These are phyloP conservation scores for Saguinus midas DNA, from an alignment of 2,113 vertebrate genomes.

Conservation along the genomic window DNA sequence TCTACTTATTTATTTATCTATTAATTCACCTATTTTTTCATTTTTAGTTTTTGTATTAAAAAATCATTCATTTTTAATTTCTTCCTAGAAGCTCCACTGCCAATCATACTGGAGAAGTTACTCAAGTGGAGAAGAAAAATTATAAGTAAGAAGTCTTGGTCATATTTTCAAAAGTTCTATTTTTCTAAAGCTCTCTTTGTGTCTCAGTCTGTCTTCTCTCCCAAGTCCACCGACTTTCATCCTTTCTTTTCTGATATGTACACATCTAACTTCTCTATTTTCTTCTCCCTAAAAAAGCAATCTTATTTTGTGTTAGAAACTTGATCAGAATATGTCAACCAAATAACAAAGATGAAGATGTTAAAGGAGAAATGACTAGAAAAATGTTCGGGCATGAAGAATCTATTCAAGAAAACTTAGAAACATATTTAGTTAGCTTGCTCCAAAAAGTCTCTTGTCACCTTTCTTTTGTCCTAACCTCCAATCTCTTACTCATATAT, in stretches of 20 bases:
- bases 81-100: not conserved
- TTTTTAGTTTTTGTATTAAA: not conserved
- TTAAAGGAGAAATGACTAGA: not conserved
- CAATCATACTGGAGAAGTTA: not conserved
- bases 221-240: not conserved
- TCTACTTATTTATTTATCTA: not conserved
- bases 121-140: constrained; percentile 1
- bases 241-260: not conserved
- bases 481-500: not conserved
- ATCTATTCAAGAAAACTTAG: not conserved
- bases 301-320: not conserved
- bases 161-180: constrained; percentile 17
- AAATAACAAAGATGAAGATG: not conserved
- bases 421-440: not conserved
- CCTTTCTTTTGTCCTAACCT: not conserved
- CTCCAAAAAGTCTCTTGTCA: not conserved
- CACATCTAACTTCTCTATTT: not conserved
- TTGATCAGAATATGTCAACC: not conserved
- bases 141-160: not conserved
- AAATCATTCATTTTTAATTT: not conserved
- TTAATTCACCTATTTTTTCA: not conserved
- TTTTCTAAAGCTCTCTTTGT: constrained; percentile 14
- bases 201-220: not conserved
- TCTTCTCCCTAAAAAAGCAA: not conserved
- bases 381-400: not conserved